phyloP scores from a whole-genome alignment of 2,797 vertebrate species.

The Poecilia velifera region DNA sequence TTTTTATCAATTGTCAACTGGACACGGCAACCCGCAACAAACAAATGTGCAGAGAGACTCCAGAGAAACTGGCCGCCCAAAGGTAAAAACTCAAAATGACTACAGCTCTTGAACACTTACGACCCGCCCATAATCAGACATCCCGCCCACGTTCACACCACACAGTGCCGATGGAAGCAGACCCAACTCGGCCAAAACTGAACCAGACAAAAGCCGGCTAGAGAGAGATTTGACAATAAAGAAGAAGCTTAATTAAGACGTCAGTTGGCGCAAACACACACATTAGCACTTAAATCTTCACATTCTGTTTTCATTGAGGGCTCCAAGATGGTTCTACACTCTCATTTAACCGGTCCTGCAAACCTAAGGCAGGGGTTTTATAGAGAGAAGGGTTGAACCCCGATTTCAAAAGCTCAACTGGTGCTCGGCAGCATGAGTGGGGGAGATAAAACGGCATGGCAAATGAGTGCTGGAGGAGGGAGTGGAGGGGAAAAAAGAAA shows the following conservation, averaged over 20 bases:
- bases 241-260: background rate
- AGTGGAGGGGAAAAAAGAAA: constrained; percentile 19
- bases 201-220: background rate
- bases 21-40: background rate
- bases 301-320: background rate
- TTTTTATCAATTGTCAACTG: background rate
- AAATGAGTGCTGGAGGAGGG: constrained; percentile 63
- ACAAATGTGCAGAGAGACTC: background rate
- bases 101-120: background rate
- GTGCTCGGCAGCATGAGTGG: constrained; percentile 42
- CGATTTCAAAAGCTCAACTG: constrained; percentile 67
- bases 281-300: background rate
- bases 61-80: background rate
- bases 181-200: background rate
- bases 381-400: constrained; percentile 43
- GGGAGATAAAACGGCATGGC: constrained; percentile 75
- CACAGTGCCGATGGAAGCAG: too few species aligned
- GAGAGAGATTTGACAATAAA: background rate
- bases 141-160: background rate
- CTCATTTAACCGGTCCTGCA: constrained; percentile 18
- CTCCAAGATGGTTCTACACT: constrained; percentile 1
- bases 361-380: constrained; percentile 47
- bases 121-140: too few species aligned
- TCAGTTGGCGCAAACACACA: background rate
- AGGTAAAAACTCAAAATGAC: background rate